Conservation (phyloP, 2,797 vertebrate genomes). For the Peromyscus melanophrys region DNA sequence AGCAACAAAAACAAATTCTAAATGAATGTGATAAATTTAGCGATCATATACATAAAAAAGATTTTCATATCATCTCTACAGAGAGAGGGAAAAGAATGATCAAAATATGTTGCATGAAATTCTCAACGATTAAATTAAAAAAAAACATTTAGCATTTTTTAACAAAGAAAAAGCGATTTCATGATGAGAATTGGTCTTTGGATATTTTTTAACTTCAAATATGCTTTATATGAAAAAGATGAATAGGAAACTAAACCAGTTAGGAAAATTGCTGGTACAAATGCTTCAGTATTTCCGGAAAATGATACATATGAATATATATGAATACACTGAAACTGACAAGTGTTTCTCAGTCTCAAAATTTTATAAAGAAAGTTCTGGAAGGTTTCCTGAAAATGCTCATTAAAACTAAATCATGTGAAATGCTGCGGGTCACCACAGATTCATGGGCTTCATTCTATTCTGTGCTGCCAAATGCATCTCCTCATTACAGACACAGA, state of each 20-base stretch:
- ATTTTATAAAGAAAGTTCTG: neutral
- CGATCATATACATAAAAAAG: neutral
- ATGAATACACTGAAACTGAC: conserved; percentile 31
- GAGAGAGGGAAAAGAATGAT: neutral
- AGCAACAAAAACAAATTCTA: neutral
- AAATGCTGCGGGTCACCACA: conserved; percentile 30
- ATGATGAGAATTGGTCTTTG: conserved; percentile 20
- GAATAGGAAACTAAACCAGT: neutral
- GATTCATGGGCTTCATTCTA: neutral
- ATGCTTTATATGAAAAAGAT: conserved; percentile 13
- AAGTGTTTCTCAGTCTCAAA: conserved; percentile 46
- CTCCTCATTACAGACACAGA: conserved; percentile 54
- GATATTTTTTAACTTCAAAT: neutral
- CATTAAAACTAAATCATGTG: conserved; percentile 61
- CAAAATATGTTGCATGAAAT: neutral
- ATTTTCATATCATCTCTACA: neutral
- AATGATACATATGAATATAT: conserved; percentile 32
- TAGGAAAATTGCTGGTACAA: neutral
- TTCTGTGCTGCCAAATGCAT: conserved; percentile 35
- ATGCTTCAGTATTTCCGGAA: neutral
- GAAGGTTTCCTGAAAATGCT: conserved; percentile 46
- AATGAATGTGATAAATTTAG: neutral
- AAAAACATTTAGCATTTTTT: neutral
- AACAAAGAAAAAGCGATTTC: neutral
- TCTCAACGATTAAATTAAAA: neutral